phyloP scores from a whole-genome alignment of 1,140 invertebrate genomes.

The Lordiphosa stackelbergi region DNA sequence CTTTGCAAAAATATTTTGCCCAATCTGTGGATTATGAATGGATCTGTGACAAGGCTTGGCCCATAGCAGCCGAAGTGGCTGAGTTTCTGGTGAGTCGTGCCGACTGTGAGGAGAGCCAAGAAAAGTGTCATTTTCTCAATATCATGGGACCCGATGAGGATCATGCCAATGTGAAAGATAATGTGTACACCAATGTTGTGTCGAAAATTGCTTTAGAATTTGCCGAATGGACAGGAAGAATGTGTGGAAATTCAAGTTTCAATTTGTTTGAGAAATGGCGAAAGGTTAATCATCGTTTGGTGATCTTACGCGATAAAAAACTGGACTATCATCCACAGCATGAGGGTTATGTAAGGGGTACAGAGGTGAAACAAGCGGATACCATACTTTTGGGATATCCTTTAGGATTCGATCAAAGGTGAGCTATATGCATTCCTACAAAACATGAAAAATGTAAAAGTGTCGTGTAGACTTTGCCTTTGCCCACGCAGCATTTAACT shows the following conservation, averaged over 20 bases:
- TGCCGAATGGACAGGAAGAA: constrained; percentile 58
- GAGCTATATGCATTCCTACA: too few relatives aligned
- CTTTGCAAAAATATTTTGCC: constrained; percentile 78
- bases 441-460: too few relatives aligned
- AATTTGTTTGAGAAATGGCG: constrained; percentile 70
- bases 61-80: constrained; percentile 78
- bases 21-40: constrained; percentile 78
- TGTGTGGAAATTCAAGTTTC: constrained; percentile 36
- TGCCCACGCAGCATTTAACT: too few relatives aligned
- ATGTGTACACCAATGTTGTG: constrained; percentile 80
- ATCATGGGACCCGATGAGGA: constrained; percentile 82
- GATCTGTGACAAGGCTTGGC: constrained; percentile 77
- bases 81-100: constrained; percentile 80
- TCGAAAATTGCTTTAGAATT: constrained; percentile 79
- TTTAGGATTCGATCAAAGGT: constrained; percentile 78
- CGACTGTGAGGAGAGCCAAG: constrained; percentile 76
- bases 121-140: constrained; percentile 64
- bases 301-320: constrained; percentile 77
- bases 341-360: constrained; percentile 76
- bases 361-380: constrained; percentile 80
- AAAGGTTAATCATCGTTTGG: constrained; percentile 78
- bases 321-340: constrained; percentile 80
- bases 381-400: constrained; percentile 79
- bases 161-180: constrained; percentile 79
- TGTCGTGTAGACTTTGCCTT: too few relatives aligned